phyloP scores from a whole-genome alignment of 2,113 vertebrate genomes.

The Tetraodon nigroviridis region DNA sequence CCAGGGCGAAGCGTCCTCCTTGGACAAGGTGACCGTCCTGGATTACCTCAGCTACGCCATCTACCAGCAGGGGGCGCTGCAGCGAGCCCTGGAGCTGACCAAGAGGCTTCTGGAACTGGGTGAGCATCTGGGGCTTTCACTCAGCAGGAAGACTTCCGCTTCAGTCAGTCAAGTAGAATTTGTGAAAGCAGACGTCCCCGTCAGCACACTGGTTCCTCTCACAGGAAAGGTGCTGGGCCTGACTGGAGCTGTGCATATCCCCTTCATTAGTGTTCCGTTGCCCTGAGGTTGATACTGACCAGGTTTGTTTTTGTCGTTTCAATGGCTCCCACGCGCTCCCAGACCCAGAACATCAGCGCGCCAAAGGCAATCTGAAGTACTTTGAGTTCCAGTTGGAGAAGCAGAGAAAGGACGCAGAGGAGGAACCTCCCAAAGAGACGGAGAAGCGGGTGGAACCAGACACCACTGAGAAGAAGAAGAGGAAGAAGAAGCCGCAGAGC shows the following conservation, averaged over 20 bases:
- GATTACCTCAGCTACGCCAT: constrained; percentile 78
- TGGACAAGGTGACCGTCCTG: constrained; percentile 83
- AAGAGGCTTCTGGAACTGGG: constrained; percentile 89
- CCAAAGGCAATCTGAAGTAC: constrained; percentile 92
- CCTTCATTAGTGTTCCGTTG: too few species aligned
- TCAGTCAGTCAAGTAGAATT: too few species aligned
- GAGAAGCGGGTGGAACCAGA: constrained; percentile 27
- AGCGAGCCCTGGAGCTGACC: constrained; percentile 79
- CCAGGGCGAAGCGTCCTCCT: constrained; percentile 84
- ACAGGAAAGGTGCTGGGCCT: too few species aligned
- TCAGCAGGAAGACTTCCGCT: background rate
- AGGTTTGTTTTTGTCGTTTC: constrained; percentile 15
- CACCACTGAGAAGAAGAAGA: constrained; percentile 46
- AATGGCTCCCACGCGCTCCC: constrained; percentile 31
- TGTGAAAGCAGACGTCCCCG: too few species aligned
- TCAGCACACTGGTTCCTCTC: too few species aligned
- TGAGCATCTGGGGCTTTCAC: constrained; percentile 56
- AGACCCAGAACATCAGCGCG: constrained; percentile 95
- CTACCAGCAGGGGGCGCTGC: constrained; percentile 76
- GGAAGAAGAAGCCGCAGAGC: constrained; percentile 71
- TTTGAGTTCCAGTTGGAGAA: constrained; percentile 94
- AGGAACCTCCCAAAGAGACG: constrained; percentile 55
- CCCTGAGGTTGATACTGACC: background rate
- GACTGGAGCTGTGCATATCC: too few species aligned
- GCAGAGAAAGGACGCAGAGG: constrained; percentile 74